Evolutionary conservation across 1,140 invertebrate genomes (phyloP).

Genomic region (Sycophaga agraensis): DNA sequence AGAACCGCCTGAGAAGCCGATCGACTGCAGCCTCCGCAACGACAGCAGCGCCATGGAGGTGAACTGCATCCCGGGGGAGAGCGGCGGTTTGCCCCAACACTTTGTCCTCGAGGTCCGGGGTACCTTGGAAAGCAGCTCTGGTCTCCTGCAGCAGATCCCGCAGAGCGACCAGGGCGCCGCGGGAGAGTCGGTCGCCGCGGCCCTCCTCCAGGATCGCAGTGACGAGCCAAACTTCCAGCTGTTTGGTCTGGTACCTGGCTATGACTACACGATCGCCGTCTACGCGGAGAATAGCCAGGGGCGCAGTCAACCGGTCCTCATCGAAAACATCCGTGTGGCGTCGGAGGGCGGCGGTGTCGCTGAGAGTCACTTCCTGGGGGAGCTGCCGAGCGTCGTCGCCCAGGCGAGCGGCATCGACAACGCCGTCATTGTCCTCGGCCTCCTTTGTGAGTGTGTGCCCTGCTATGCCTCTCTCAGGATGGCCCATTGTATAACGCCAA

Average conservation of each 20-base stretch:
- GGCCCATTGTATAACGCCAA: too few species aligned
- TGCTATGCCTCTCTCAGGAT: too few species aligned
- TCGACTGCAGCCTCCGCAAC: conserved; percentile 69
- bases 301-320: conserved; percentile 64
- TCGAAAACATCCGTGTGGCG: conserved; percentile 61
- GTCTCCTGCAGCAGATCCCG: conserved; percentile 56
- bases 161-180: conserved; percentile 62
- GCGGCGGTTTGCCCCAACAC: conserved; percentile 79
- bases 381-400: conserved; percentile 45
- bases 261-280: conserved; percentile 67
- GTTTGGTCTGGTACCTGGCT: conserved; percentile 66
- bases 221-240: conserved; percentile 66
- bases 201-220: conserved; percentile 64
- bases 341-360: conserved; percentile 43
- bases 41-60: conserved; percentile 68
- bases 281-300: conserved; percentile 74
- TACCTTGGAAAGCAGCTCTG: conserved; percentile 52
- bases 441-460: conserved; percentile 50
- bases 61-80: conserved; percentile 73
- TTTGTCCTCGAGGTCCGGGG: conserved; percentile 82
- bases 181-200: conserved; percentile 47
- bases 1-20: conserved; percentile 70
- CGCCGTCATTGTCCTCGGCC: conserved; percentile 42
- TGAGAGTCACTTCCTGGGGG: conserved; percentile 44
- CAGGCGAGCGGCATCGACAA: conserved; percentile 36